phyloP scores from a whole-genome alignment of 2,113 vertebrate genomes.

The Sinocyclocheilus anophthalmus region DNA sequence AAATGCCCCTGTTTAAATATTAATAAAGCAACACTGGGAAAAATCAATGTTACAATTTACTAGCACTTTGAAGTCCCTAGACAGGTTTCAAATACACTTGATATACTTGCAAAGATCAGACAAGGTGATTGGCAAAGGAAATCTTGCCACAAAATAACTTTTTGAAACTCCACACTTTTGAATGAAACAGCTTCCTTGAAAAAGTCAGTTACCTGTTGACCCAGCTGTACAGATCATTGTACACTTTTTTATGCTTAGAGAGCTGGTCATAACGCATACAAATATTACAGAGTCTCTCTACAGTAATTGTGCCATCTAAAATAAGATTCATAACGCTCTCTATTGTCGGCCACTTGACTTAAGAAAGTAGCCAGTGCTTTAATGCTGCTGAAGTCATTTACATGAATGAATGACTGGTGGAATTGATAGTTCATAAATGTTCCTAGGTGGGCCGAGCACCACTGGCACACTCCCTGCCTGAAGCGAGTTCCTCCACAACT shows the following conservation, averaged over 20 bases:
- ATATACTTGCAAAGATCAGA: not conserved
- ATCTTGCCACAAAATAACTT: not conserved
- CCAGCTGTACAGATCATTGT: constrained; percentile 80
- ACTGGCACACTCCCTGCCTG: constrained; percentile 66
- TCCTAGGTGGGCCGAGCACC: constrained; percentile 73
- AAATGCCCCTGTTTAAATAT: not conserved
- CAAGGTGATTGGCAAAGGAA: not conserved
- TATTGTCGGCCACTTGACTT: constrained; percentile 62
- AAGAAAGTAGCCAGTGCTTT: constrained; percentile 66
- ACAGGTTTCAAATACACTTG: not conserved
- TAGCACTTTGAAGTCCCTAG: not conserved
- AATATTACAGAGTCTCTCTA: constrained; percentile 69
- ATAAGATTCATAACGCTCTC: constrained; percentile 61
- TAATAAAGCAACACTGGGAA: too few relatives aligned
- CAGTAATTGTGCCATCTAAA: constrained; percentile 71
- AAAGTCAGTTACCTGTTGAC: constrained; percentile 58
- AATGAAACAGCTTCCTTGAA: not conserved
- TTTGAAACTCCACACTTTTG: not conserved
- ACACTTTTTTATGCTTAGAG: constrained; percentile 63
- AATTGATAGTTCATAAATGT: constrained; percentile 71
- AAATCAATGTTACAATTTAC: too few relatives aligned
- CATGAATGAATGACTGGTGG: constrained; percentile 80
- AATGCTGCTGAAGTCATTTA: constrained; percentile 72
- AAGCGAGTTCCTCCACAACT: constrained; percentile 78
- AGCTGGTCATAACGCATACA: constrained; percentile 73